Base-by-base conservation (phyloP, 2,797 vertebrate genomes). In the Salmo trutta region DNA sequence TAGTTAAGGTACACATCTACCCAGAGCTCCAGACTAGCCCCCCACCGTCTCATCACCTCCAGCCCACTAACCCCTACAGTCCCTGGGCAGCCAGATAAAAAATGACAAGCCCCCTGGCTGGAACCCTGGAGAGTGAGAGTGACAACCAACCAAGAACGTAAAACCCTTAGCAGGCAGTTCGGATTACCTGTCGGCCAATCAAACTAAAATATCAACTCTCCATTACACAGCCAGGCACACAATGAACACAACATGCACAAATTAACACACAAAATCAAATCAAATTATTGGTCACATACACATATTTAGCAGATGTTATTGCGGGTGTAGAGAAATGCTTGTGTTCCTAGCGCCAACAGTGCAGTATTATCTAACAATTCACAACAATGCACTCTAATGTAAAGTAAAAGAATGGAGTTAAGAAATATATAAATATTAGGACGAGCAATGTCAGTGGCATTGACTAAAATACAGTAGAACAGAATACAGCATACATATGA, bases 121-220 rank as follows among this genome's bases (percentile, higher is more conserved):
- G 41, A 41, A 41, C 8, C 8, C 41, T 10, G 41, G 41, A 41
- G 41, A 24, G 73, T 19, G 66, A 71, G 16, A 79, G 62, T 85
- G 81, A 83, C n/a, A 62, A 8, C 80, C 71, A 77, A 53, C 71
- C 81, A 76, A 83, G 84, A 86, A 88, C 79, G 82, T 88, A 89
- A 91, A 89, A 81, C 88, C 87, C 88, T 91, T 83, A 89, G 73
- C 66, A 1, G 71, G 72, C 69, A 76, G 88, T 92, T 87, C 83
- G 88, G 92, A 93, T 93, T 92, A 91, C 88, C 84, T 86, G 84
- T 68, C 80, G 81, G 81, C 85, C 81, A 75, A 85, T 85, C 84
- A 90, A 92, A 92, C 87, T 90, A 88, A 83, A 86, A 89, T 87
- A 89, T 90, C 85, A 92, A 74, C 53, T 65, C 19, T 75, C 73